Evolutionary conservation across 2,888 invertebrate species (phyloP), one percentile per base, ranked within the genome.

Genomic region (Pristionchus entomophagus): DNA sequence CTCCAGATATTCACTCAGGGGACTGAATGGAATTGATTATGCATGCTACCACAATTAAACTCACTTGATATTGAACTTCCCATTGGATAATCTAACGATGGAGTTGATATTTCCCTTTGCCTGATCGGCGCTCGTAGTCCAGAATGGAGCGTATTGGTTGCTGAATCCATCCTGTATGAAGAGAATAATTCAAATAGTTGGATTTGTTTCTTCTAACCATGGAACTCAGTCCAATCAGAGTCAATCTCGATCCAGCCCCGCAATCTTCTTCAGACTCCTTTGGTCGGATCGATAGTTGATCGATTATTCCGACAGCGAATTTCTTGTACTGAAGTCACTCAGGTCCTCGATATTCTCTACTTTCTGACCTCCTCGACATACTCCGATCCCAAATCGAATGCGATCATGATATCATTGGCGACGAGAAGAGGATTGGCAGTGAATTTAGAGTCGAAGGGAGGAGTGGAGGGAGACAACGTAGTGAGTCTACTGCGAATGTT

Each of bases 381-480:
- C 17, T 82, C 59, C 26, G 35, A 45, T 14, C 56, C 32, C 59
- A 82, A 35, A 59, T 82, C 82, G 38, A 82, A 45, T 3, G 41
- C 82, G 59, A 82, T 6, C 82, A 82, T 82, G n/a, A 82, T 82
- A 10, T 82, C 82, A 41, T 82, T 59, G 12, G 82, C 10, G 12
- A 82, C 82, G 0, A 82, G 41, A 12, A 56, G 82, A 56, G 82
- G 82, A 59, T 82, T 82, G 1, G 6, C 10, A 10, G 35, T 53
- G 45, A 82, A 56, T 22, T 45, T 45, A n/a, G 35, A 19, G 32
- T 82, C 38, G 26, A 56, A 38, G 19, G 82, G 82, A 82, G 82
- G 29, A 59, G 51, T 51, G 29, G 82, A 41, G 19, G 82, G 82
- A 5, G 82, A 29, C 19, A 41, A 17, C 32, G 78, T 80, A 22